These are phyloP conservation scores for Chamaea fasciata DNA, from an alignment of 2,113 vertebrate genomes.

Conservation along the genomic window DNA sequence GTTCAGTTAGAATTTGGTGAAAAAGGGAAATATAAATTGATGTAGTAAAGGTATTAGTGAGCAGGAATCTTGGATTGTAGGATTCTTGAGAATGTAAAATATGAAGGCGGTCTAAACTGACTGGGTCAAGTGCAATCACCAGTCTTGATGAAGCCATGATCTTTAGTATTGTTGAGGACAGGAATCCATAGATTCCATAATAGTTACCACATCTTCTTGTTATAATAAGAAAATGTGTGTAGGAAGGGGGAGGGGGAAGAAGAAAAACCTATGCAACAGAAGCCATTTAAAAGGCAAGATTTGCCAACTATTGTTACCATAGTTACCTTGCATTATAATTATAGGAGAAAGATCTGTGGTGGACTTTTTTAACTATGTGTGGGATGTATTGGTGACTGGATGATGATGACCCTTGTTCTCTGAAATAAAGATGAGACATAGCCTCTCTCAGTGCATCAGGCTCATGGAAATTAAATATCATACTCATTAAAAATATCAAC, in stretches of 20 bases:
- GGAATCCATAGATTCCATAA: background rate
- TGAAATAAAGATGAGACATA: background rate
- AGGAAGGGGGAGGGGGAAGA: conserved; percentile 41
- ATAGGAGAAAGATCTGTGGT: conserved; percentile 40
- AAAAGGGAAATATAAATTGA: background rate
- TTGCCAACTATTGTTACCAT: conserved; percentile 59
- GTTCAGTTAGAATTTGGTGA: background rate
- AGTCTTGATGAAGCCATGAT: background rate
- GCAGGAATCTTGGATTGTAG: background rate
- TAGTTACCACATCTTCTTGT: background rate
- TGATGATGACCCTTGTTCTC: background rate
- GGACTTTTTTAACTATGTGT: conserved; percentile 46
- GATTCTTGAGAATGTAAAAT: background rate
- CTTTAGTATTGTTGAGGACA: background rate
- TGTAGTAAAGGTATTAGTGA: background rate
- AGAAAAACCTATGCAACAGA: conserved; percentile 52
- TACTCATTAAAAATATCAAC: background rate
- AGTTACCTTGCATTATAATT: conserved; percentile 58
- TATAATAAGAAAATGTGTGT: conserved; percentile 32
- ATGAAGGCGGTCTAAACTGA: background rate
- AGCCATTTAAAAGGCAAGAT: conserved; percentile 46
- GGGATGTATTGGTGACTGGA: background rate
- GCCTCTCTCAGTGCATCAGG: background rate
- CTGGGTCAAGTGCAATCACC: background rate
- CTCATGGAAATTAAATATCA: background rate